These are phyloP conservation scores for Plebejus melissa DNA, from an alignment of 2,888 invertebrate genomes.

Conservation along the genomic window DNA sequence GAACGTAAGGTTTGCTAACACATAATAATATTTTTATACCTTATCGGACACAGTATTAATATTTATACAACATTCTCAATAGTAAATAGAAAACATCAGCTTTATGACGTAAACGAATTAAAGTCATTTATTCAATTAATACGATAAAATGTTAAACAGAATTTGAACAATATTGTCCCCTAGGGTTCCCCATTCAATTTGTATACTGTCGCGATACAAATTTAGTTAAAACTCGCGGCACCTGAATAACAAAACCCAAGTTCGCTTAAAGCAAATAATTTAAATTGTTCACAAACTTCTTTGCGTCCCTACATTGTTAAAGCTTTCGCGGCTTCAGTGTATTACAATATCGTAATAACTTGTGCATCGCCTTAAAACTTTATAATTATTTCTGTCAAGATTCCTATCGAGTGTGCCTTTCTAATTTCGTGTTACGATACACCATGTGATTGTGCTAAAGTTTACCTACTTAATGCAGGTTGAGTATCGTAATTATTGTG, in stretches of 20 bases:
- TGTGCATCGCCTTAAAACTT: neutral
- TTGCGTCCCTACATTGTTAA: conserved; percentile 34
- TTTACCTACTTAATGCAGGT: too few species aligned
- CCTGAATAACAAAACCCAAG: conserved; percentile 35
- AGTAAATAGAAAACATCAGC: neutral
- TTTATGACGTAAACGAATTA: conserved; percentile 18
- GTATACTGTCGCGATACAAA: conserved; percentile 31
- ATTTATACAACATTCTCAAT: conserved; percentile 15
- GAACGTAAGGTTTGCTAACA: neutral
- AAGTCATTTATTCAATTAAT: neutral
- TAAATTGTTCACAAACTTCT: conserved; percentile 39
- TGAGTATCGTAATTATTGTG: too few species aligned
- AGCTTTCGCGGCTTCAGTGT: conserved; percentile 5
- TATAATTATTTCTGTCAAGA: neutral
- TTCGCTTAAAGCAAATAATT: conserved; percentile 36
- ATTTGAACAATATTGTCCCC: conserved; percentile 21
- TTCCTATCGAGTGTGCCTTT: neutral
- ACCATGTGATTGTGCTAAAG: neutral
- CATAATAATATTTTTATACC: too few species aligned
- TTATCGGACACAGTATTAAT: too few species aligned
- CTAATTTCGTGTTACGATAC: neutral
- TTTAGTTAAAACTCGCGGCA: conserved; percentile 35
- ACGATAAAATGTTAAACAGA: conserved; percentile 11
- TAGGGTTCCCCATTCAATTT: conserved; percentile 6
- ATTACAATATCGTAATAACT: conserved; percentile 14